Evolutionary conservation across 2,113 vertebrate species (phyloP).

Genomic region (Sinocyclocheilus maitianheensis): DNA sequence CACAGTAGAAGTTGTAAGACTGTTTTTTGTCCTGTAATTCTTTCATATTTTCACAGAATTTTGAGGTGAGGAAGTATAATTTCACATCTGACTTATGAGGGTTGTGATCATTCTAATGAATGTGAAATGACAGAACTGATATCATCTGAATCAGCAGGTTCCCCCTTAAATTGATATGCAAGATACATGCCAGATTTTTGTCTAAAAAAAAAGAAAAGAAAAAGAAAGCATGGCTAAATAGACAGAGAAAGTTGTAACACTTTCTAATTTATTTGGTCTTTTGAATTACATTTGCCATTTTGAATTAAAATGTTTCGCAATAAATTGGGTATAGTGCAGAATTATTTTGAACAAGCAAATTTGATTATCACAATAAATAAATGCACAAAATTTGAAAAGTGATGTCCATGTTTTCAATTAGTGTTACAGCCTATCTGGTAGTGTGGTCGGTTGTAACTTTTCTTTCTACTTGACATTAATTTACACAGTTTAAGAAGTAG

Average conservation of each 20-base stretch:
- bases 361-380: background rate
- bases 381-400: background rate
- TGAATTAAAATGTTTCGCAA: too few species aligned
- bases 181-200: too few species aligned
- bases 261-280: background rate
- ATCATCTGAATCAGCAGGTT: constrained; percentile 7
- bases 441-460: background rate
- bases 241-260: background rate
- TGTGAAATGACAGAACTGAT: background rate
- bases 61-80: background rate
- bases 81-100: background rate
- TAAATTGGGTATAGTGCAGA: background rate
- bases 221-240: background rate
- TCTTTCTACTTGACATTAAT: background rate
- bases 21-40: background rate
- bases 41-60: background rate
- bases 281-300: background rate
- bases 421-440: background rate
- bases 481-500: background rate
- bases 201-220: background rate
- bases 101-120: background rate
- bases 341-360: background rate
- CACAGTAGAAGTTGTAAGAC: background rate
- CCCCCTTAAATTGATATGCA: background rate
- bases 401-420: background rate